Base-by-base conservation (phyloP, 2,888 invertebrate species). In the Meghimatium bilineatum region DNA sequence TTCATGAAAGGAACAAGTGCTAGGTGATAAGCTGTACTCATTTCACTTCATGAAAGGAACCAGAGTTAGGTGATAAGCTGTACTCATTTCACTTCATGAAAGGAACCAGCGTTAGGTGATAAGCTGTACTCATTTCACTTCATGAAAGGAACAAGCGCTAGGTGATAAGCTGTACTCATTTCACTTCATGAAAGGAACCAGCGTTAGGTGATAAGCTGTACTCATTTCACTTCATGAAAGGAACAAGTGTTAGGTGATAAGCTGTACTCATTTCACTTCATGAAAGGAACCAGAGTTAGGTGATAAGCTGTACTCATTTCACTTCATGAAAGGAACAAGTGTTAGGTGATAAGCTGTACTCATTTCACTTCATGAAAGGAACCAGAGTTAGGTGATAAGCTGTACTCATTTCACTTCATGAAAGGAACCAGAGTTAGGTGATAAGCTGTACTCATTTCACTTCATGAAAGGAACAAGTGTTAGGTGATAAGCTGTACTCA, bases 361-460 rank as follows among this genome's bases (percentile, higher is more conserved):
- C 38, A 96, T 96, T 96, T 96, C n/a, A n/a, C n/a, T n/a, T n/a
- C n/a, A n/a, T n/a, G n/a, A n/a, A n/a, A n/a, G n/a, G n/a, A n/a
- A n/a, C 44, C 12, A 44, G 44, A 5, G 12, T 44, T 8, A 8
- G 44, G 12, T 44, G 38, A 74, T 32, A 12, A 3, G 5, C 3
- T 32, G 29, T 32, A 78, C 85, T 83, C 38, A 96, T 96, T 96
- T 96, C n/a, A n/a, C n/a, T n/a, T n/a, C n/a, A n/a, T n/a, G n/a
- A n/a, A n/a, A n/a, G n/a, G n/a, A n/a, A n/a, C 44, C 12, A 44
- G 44, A 5, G 12, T 44, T 8, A 8, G 44, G 12, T 44, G 38
- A 74, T 32, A 12, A 3, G 5, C 3, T 32, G 29, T 32, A 78
- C 85, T 83, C 38, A 96, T 96, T 96, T 96, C n/a, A n/a, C n/a